Evolutionary conservation across 2,113 vertebrate genomes (phyloP).

Genomic region (Urocitellus parryii): DNA sequence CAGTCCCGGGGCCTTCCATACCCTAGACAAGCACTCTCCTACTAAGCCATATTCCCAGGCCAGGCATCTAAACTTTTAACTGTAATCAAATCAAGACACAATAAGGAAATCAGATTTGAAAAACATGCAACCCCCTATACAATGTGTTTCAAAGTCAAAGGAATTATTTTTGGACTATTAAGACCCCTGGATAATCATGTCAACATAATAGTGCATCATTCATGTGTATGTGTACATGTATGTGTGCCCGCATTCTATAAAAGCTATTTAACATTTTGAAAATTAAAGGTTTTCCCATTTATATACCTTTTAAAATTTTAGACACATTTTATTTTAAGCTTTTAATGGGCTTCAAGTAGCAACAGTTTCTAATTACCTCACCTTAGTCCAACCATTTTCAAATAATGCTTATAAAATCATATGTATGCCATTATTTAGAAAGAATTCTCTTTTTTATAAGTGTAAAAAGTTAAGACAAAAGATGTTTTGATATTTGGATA

Average conservation of each 20-base stretch:
- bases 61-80: conserved; percentile 26
- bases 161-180: not conserved
- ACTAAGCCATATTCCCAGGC: too few species aligned
- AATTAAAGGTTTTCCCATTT: not conserved
- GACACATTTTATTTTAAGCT: not conserved
- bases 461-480: not conserved
- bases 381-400: conserved; percentile 24
- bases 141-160: conserved; percentile 6
- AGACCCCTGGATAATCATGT: not conserved
- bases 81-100: conserved; percentile 33
- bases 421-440: not conserved
- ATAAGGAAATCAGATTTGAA: conserved; percentile 33
- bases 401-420: conserved; percentile 41
- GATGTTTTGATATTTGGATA: not conserved
- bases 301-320: not conserved
- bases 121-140: conserved; percentile 35
- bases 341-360: conserved; percentile 5
- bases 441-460: not conserved
- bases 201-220: not conserved
- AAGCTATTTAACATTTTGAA: conserved; percentile 25
- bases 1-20: too few species aligned
- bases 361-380: not conserved
- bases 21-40: not conserved
- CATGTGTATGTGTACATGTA: too few species aligned
- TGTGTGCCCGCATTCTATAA: not conserved